These are phyloP conservation scores for Xestia xanthographa DNA, from an alignment of 2,888 invertebrate species.

Conservation along the genomic window DNA sequence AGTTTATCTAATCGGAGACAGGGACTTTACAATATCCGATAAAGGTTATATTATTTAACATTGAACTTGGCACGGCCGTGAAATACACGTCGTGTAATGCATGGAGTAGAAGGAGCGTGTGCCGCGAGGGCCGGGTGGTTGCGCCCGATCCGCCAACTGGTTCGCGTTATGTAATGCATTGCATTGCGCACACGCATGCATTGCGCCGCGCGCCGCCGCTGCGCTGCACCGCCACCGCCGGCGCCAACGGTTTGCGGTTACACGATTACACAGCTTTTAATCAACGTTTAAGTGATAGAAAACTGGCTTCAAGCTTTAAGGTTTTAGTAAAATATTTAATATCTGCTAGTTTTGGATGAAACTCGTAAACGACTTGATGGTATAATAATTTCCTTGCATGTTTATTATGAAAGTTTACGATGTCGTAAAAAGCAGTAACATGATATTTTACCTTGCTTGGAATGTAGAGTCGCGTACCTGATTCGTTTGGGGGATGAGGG, in stretches of 20 bases:
- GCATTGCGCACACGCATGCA: constrained; percentile 69
- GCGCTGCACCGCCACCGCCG: constrained; percentile 58
- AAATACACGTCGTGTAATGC: constrained; percentile 71
- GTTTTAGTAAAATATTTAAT: constrained; percentile 12
- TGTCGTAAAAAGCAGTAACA: constrained; percentile 67
- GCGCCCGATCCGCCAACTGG: constrained; percentile 76
- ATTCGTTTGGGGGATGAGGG: constrained; percentile 60
- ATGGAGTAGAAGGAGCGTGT: constrained; percentile 58
- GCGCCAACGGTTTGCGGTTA: constrained; percentile 78
- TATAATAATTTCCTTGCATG: constrained; percentile 26
- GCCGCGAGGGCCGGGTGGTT: constrained; percentile 62
- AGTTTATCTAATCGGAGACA: constrained; percentile 53
- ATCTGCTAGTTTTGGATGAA: constrained; percentile 16
- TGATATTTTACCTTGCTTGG: constrained; percentile 71
- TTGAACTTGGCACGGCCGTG: constrained; percentile 75
- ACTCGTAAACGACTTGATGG: constrained; percentile 31
- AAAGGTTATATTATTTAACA: constrained; percentile 65
- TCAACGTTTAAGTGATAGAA: constrained; percentile 62
- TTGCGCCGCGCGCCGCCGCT: constrained; percentile 51
- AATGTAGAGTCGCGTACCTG: constrained; percentile 63
- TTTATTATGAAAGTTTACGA: constrained; percentile 55
- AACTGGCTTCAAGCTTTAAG: constrained; percentile 22
- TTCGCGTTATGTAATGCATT: constrained; percentile 83
- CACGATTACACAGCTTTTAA: constrained; percentile 70
- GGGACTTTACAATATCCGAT: constrained; percentile 58